phyloP scores from a whole-genome alignment of 2,888 invertebrate species.

The Zeuzera pyrina region DNA sequence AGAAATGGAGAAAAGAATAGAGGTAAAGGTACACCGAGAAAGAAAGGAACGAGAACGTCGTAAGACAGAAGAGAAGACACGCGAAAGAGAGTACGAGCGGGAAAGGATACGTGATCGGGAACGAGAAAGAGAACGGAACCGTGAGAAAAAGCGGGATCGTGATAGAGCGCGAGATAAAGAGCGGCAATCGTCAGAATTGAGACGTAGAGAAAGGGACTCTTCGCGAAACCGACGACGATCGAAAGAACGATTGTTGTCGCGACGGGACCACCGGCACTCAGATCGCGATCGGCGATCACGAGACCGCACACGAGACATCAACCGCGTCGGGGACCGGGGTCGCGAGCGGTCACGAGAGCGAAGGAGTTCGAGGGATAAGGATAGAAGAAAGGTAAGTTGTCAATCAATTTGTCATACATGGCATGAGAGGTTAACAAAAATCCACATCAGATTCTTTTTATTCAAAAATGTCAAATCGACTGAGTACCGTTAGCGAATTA shows the following conservation, averaged over 20 bases:
- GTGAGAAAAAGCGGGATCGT: not conserved
- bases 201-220: constrained; percentile 22
- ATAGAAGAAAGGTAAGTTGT: no score
- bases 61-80: not conserved
- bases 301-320: constrained; percentile 28
- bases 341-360: constrained; percentile 23
- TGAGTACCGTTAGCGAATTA: no score
- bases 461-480: no score
- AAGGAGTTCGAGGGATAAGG: no score
- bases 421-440: constrained; percentile 43
- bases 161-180: not conserved
- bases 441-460: no score
- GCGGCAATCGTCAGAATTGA: constrained; percentile 15
- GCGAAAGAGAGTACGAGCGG: no score
- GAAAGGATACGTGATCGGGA: no score
- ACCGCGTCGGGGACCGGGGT: constrained; percentile 15
- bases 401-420: constrained; percentile 21
- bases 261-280: constrained; percentile 22
- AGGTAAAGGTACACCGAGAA: not conserved
- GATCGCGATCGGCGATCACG: constrained; percentile 35
- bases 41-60: not conserved
- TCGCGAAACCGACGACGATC: constrained; percentile 14
- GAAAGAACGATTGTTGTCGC: constrained; percentile 18
- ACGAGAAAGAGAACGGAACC: not conserved
- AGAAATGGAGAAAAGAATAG: not conserved